Evolutionary conservation across 2,888 invertebrate genomes (phyloP).

Genomic region (Ennomos quercinarius): DNA sequence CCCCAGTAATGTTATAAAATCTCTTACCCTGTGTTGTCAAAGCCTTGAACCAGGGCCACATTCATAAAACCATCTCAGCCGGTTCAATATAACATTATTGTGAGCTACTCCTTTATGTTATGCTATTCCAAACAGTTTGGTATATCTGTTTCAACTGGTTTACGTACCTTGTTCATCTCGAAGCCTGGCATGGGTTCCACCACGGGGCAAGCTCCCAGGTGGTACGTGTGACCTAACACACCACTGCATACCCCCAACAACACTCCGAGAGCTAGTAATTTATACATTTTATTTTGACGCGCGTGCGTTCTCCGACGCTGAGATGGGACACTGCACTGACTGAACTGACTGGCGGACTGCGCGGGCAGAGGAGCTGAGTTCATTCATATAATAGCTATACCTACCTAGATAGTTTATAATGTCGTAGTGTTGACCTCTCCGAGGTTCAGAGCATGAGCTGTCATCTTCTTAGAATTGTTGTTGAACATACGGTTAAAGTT

Average conservation of each 20-base stretch:
- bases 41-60: no score
- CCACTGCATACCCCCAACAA: constrained; percentile 62
- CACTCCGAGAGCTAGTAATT: constrained; percentile 50
- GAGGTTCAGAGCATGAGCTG: constrained; percentile 9
- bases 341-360: not conserved
- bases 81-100: no score
- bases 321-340: constrained; percentile 26
- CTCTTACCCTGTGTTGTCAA: no score
- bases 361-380: constrained; percentile 4
- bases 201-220: constrained; percentile 89
- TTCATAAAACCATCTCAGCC: no score
- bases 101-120: not conserved
- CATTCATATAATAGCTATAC: constrained; percentile 5
- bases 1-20: no score
- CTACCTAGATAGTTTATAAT: not conserved
- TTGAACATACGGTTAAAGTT: not conserved
- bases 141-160: no score
- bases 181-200: constrained; percentile 91
- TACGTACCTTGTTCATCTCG: constrained; percentile 89
- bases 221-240: constrained; percentile 87
- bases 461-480: constrained; percentile 23
- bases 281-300: constrained; percentile 49
- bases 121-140: not conserved
- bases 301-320: constrained; percentile 24
- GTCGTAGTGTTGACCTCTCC: constrained; percentile 18